Percentiles rank a stretch among this genome's conserved stretches.
Conservation (phyloP, 2,888 invertebrate species). For the Lithophane ornitopus region DNA sequence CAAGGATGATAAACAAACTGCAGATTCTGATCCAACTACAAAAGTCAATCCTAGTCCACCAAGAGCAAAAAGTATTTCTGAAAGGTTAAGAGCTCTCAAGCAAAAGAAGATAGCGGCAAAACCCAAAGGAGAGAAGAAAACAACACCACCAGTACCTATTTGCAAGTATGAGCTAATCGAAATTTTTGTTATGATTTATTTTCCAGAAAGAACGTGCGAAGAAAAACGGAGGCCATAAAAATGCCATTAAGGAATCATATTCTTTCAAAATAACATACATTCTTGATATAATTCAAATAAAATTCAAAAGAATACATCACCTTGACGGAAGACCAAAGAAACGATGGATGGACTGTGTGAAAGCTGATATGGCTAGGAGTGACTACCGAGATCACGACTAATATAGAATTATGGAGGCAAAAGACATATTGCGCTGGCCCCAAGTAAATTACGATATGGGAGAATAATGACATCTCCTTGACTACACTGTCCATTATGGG, state of each 20-base stretch:
- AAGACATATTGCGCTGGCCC: no score
- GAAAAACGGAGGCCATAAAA: neutral
- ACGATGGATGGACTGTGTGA: neutral
- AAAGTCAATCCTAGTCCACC: neutral
- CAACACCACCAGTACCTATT: conserved; percentile 25
- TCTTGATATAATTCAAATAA: neutral
- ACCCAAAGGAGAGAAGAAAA: neutral
- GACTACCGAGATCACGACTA: neutral
- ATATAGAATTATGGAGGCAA: no score
- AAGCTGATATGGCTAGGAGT: neutral
- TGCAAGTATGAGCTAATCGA: conserved; percentile 40
- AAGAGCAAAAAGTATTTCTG: conserved; percentile 22
- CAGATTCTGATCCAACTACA: neutral
- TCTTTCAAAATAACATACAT: neutral
- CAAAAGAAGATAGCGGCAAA: conserved; percentile 36
- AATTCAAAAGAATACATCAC: neutral
- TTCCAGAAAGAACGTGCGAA: neutral
- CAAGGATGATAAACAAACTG: conserved; percentile 17
- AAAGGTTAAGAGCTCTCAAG: conserved; percentile 37
- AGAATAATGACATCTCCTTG: no score
- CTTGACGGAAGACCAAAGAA: neutral
- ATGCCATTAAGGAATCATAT: neutral
- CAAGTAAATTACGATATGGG: no score
- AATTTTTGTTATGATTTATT: no score
- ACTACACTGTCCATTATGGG: neutral